Evolutionary conservation across 1,140 invertebrate species (phyloP), one percentile per base, ranked within the genome.

Genomic region (Diorhabda carinulata): DNA sequence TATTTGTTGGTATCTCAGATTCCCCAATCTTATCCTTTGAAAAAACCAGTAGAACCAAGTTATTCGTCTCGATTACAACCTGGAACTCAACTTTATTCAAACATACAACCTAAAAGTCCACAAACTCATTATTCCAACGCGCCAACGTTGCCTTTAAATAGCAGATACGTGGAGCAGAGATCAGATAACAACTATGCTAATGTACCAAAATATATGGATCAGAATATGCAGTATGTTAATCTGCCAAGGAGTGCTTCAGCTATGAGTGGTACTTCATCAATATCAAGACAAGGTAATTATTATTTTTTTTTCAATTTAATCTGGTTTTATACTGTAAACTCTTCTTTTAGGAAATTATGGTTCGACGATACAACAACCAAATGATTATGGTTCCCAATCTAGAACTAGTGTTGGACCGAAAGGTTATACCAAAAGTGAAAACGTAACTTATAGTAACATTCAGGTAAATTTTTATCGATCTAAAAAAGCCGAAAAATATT

Each of bases 391-490:
- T 62, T 44, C 61, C n/a, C 43, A n/a, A 43, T 8, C 41, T 5
- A 64, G 63, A 44, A 7, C 82, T 7, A 85, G 84, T 74, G 64
- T 72, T 25, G 72, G 61, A 3, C 77, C 77, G 6, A 77, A 78
- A 64, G 69, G 70, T 7, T 78, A 78, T 64, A 82, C 82, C 73
- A 84, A 82, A 78, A 84, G 84, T 4, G 81, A 84, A 40, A 78
- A 83, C 43, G 83, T 67, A 66, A 81, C 77, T 10, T 81, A 81
- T 58, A 79, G 78, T 65, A 81, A 81, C 68, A 73, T 81, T 8
- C 78, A 78, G 58, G 72, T 77, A 43, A 40, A 43, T 64, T 25
- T 63, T 63, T 47, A 25, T 6, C 57, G 10, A 59, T 59, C 10
- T 59, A 40, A 3, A 59, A 59, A 8, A 59, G 10, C 5, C 2